Conservation (phyloP, 2,888 invertebrate species). For the Tenthredo distinguenda region DNA sequence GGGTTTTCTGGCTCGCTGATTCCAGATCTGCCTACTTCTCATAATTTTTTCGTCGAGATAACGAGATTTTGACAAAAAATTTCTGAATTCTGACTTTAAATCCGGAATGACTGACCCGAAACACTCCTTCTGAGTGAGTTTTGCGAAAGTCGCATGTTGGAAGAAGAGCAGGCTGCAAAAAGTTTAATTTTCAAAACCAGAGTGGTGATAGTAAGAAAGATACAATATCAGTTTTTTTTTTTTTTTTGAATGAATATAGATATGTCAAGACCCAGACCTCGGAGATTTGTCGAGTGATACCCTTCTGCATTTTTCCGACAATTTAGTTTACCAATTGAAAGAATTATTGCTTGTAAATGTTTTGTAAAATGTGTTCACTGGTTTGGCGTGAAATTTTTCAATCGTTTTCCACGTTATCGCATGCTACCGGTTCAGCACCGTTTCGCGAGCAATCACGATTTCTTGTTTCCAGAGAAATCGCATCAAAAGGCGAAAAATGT, state of each 20-base stretch:
- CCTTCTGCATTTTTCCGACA: neutral
- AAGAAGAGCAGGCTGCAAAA: too few species aligned
- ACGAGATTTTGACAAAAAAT: too few species aligned
- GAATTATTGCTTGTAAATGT: neutral
- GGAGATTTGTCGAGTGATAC: neutral
- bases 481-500: neutral
- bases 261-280: neutral
- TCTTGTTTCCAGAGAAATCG: neutral
- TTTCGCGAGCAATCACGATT: neutral
- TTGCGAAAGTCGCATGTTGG: too few species aligned
- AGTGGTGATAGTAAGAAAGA: too few species aligned
- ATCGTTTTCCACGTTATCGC: neutral
- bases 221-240: too few species aligned
- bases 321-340: neutral
- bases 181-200: too few species aligned
- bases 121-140: too few species aligned
- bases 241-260: neutral
- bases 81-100: too few species aligned
- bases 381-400: neutral
- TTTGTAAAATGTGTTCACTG: neutral
- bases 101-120: too few species aligned
- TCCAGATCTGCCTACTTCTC: too few species aligned
- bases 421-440: neutral
- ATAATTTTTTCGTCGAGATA: too few species aligned
- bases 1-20: too few species aligned